Evolutionary conservation across 2,113 vertebrate species (phyloP), one percentile per base, ranked within the genome.

Genomic region (Chroicocephalus ridibundus): DNA sequence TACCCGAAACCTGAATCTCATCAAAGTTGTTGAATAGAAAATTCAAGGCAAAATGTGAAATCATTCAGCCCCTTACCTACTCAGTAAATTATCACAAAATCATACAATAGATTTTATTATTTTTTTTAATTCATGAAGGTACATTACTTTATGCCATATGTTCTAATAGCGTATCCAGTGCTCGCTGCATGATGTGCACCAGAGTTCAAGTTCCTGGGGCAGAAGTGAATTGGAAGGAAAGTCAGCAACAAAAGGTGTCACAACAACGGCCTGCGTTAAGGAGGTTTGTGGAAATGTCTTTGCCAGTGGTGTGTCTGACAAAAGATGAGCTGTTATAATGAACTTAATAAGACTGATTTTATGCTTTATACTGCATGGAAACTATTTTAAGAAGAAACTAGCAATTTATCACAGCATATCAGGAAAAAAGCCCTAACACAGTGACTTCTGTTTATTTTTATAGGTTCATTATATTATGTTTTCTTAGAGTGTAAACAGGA

Each of bases 361-460:
- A 94, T 98, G 97, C 97, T 98, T 98, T 97, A 97, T 98, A 97
- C 97, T 98, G 98, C 98, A 98, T 98, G 98, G 96, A 96, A 97
- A 97, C 95, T 96, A 94, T 96, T 98, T 98, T 83, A 96, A 97
- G 94, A 98, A 90, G 96, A 98, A 97, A 95, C 93, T 97, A 97
- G 95, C 90, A 95, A 90, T 97, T 98, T 98, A 97, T 97, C 98
- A 97, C 97, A 98, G 96, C 95, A 75, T 98, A 98, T 98, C 98
- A 98, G 97, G 97, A 97, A 85, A 94, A 93, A 94, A 98, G 40
- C 88, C 92, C 91, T 86, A 98, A 97, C 97, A 97, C 97, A 47
- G 96, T 97, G 94, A 97, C 89, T 98, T 98, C 95, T 97, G 97
- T 98, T 98, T 98, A 97, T 98, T 98, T 98, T 98, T 98, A 94